A percentile compares a stretch with the other conserved stretches of the same genome.
Conservation (phyloP, 2,113 vertebrate species). For the Piprites chloris region DNA sequence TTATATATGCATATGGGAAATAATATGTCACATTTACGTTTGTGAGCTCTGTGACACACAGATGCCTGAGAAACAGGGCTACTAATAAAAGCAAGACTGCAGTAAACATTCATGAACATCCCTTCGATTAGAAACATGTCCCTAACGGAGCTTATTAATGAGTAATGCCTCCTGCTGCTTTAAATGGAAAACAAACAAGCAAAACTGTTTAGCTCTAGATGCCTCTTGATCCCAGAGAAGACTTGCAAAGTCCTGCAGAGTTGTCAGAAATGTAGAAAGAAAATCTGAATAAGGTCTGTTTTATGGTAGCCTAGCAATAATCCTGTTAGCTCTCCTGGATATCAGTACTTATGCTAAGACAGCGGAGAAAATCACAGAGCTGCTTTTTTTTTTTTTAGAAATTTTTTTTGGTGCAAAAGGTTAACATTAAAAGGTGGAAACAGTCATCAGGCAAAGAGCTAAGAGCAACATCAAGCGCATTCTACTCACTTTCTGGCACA, state of each 20-base stretch:
- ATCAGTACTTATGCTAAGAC: background rate
- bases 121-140: background rate
- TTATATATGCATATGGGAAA: background rate
- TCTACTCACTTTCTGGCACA: conserved; percentile 60
- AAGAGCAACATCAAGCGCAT: conserved; percentile 67
- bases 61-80: background rate
- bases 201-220: background rate
- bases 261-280: background rate
- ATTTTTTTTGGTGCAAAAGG: background rate
- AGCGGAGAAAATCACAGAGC: background rate
- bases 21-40: background rate
- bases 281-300: conserved; percentile 79
- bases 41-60: background rate
- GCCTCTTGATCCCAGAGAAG: conserved; percentile 63
- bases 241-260: conserved; percentile 68
- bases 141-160: background rate
- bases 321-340: conserved; percentile 72
- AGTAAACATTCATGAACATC: background rate
- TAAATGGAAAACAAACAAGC: conserved; percentile 21
- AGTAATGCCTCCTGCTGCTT: background rate
- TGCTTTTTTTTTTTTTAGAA: background rate
- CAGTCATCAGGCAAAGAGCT: conserved; percentile 70
- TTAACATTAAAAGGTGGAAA: background rate
- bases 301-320: conserved; percentile 51
- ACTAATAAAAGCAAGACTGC: conserved; percentile 2